These are phyloP conservation scores for Sesamia nonagrioides DNA, from an alignment of 1,140 invertebrate genomes.

Conservation along the genomic window DNA sequence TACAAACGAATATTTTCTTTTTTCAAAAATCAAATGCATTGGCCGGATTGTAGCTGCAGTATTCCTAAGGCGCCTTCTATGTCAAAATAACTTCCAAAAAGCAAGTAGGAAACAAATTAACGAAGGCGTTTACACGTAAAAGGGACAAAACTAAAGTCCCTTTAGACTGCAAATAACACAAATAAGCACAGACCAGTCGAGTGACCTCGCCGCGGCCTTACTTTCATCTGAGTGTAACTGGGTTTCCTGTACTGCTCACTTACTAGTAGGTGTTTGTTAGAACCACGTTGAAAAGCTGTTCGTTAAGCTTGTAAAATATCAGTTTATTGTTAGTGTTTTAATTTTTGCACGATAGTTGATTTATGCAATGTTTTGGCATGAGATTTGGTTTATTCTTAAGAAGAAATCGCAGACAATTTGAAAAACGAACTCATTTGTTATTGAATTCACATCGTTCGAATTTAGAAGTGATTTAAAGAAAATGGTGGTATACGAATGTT, in stretches of 20 bases:
- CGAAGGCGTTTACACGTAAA: not conserved
- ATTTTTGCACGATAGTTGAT: not conserved
- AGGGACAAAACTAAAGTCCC: not conserved
- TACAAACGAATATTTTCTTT: no score
- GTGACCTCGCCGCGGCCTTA: slow-evolving; percentile 42
- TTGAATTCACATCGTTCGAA: not conserved
- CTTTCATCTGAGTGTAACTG: slow-evolving; percentile 18
- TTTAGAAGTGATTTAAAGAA: no score
- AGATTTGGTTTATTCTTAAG: no score
- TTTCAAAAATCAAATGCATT: no score
- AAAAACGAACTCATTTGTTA: no score
- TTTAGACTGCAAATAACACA: not conserved
- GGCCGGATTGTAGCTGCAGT: no score
- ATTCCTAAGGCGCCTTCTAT: no score
- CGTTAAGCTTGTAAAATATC: not conserved
- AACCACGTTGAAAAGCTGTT: not conserved
- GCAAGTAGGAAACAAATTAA: no score
- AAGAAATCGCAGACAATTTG: not conserved
- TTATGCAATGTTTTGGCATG: not conserved
- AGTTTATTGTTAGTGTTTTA: not conserved
- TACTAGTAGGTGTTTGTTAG: slow-evolving; percentile 11
- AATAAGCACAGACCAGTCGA: slow-evolving; percentile 2
- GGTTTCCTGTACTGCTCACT: slow-evolving; percentile 24
- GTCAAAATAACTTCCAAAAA: no score
- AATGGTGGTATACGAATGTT: no score